A percentile compares a stretch with the other conserved stretches of the same genome.
Conservation (phyloP, 1,140 invertebrate species). For the Parasteatoda tepidariorum region DNA sequence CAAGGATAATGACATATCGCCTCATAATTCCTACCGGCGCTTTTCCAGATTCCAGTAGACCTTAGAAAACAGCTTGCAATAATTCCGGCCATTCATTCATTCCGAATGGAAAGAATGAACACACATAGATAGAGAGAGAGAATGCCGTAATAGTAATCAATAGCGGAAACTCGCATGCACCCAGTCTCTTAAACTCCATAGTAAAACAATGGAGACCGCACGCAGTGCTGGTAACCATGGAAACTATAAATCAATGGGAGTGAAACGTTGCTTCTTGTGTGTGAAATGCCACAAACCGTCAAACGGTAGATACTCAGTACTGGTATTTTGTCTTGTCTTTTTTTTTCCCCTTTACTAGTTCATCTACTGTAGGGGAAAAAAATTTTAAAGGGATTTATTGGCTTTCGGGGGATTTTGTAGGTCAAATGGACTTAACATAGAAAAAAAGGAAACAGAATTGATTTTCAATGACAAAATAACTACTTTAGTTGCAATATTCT, state of each 20-base stretch:
- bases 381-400: background rate
- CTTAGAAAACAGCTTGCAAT: background rate
- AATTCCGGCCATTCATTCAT: conserved; percentile 33
- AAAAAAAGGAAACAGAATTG: too few species aligned
- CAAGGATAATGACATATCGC: background rate
- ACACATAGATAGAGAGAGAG: background rate
- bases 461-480: too few species aligned
- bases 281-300: conserved; percentile 56
- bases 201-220: conserved; percentile 59
- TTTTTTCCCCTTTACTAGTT: background rate
- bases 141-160: conserved; percentile 55
- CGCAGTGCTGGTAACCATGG: conserved; percentile 46
- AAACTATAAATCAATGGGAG: conserved; percentile 58
- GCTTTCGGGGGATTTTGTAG: background rate
- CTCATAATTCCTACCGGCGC: background rate
- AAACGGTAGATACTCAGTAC: conserved; percentile 44
- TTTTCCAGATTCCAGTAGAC: conserved; percentile 7
- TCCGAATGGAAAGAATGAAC: background rate
- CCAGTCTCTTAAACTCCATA: conserved; percentile 51
- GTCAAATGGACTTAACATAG: too few species aligned
- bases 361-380: background rate
- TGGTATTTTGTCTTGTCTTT: conserved; percentile 57
- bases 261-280: conserved; percentile 14
- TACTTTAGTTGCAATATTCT: too few species aligned
- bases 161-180: conserved; percentile 56